phyloP scores from a whole-genome alignment of 2,113 vertebrate genomes.

The Rhagologus leucostigma region DNA sequence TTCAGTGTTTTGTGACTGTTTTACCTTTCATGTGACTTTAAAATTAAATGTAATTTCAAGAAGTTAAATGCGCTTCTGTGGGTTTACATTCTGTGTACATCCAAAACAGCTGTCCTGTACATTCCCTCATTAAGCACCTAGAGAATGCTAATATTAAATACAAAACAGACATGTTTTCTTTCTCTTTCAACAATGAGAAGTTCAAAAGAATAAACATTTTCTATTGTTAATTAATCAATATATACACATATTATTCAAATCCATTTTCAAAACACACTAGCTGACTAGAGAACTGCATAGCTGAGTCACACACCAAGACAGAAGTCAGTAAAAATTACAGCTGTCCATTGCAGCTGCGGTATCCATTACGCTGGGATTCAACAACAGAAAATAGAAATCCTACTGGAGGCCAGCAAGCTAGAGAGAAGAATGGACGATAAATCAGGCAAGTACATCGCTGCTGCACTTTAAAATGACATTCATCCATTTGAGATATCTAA shows the following conservation, averaged over 20 bases:
- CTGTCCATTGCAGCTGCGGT: not conserved
- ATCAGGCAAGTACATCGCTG: not conserved
- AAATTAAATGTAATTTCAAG: not conserved
- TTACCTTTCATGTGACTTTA: not conserved
- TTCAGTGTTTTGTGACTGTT: not conserved
- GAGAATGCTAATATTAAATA: not conserved
- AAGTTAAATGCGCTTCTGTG: not conserved
- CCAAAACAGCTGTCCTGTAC: not conserved
- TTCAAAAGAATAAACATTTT: constrained; percentile 5
- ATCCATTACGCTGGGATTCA: not conserved
- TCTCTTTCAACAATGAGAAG: not conserved
- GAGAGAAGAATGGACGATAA: not conserved
- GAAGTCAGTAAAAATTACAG: constrained; percentile 37
- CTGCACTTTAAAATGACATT: not conserved
- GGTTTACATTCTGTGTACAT: not conserved
- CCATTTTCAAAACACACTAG: not conserved
- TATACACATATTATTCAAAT: not conserved
- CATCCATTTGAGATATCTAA: not conserved
- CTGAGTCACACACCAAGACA: not conserved
- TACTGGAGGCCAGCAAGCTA: not conserved
- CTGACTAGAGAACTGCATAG: not conserved
- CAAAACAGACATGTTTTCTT: not conserved
- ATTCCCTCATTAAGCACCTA: not conserved
- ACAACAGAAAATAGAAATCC: not conserved
- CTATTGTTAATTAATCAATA: not conserved